Evolutionary conservation across 2,797 vertebrate genomes (phyloP).

Genomic region (Pseudotriccus pelzelni): DNA sequence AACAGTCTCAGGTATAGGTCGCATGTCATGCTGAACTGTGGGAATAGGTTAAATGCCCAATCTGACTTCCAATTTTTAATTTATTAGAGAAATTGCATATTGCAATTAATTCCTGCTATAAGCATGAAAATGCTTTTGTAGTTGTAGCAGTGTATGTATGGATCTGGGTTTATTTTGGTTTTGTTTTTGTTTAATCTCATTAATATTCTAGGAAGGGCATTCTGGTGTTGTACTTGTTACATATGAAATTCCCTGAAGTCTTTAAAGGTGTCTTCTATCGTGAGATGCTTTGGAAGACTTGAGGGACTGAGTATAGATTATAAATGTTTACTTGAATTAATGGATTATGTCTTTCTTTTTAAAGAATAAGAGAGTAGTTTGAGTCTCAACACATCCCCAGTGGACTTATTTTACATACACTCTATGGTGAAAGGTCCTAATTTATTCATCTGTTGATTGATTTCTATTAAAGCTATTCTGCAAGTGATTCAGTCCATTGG

Average conservation of each 20-base stretch:
- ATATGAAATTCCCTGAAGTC: not conserved
- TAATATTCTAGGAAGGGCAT: not conserved
- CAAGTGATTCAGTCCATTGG: constrained; percentile 14
- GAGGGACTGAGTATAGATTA: not conserved
- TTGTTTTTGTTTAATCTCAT: not conserved
- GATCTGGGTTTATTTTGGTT: not conserved
- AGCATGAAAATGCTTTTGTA: not conserved
- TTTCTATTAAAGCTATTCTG: constrained; percentile 42
- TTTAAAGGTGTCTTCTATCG: not conserved
- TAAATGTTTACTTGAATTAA: not conserved
- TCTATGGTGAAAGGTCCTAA: not conserved
- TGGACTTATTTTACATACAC: not conserved
- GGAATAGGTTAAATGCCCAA: not conserved
- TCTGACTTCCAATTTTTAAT: not conserved
- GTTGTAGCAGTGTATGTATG: not conserved
- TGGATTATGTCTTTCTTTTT: not conserved
- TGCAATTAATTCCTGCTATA: constrained; percentile 11
- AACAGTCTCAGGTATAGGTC: not conserved
- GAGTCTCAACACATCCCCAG: not conserved
- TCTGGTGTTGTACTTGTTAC: not conserved
- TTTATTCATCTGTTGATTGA: constrained; percentile 50
- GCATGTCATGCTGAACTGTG: not conserved
- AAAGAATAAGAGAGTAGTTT: not conserved
- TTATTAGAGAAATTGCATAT: not conserved
- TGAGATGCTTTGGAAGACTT: not conserved